Conservation (phyloP, 2,797 vertebrate species). For the Odontamblyopus rebecca region DNA sequence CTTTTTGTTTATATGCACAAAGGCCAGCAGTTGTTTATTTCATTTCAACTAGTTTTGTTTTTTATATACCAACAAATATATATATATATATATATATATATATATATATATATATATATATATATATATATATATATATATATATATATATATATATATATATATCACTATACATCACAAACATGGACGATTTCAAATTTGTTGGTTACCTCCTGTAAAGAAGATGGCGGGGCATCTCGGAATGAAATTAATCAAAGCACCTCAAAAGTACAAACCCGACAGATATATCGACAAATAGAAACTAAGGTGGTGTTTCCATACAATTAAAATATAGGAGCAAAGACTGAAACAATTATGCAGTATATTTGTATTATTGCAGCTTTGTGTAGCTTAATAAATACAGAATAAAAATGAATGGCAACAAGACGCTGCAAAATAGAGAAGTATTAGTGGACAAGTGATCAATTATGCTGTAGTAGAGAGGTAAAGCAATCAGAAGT, state of each 20-base stretch:
- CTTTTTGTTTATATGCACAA: conserved; percentile 73
- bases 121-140: background rate
- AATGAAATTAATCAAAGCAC: conserved; percentile 77
- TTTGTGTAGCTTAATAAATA: conserved; percentile 40
- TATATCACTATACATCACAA: too few relatives aligned
- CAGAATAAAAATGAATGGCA: conserved; percentile 62
- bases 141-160: background rate
- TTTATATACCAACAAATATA: conserved; percentile 10
- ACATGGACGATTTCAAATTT: conserved; percentile 71
- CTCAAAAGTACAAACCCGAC: conserved; percentile 73
- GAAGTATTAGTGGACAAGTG: conserved; percentile 66
- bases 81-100: background rate
- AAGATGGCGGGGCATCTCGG: conserved; percentile 69
- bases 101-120: background rate
- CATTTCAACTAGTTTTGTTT: conserved; percentile 19
- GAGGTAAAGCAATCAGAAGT: conserved; percentile 76
- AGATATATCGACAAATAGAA: conserved; percentile 72
- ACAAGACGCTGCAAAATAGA: conserved; percentile 55
- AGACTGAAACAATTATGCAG: conserved; percentile 15
- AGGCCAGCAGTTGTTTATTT: conserved; percentile 51
- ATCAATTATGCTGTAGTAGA: conserved; percentile 75
- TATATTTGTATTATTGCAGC: conserved; percentile 19
- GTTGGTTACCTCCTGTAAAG: conserved; percentile 78
- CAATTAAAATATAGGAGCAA: background rate
- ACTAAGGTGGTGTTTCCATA: conserved; percentile 55